Evolutionary conservation across 2,888 invertebrate genomes (phyloP), one percentile per base, ranked within the genome.

Genomic region (Eucera pruinosa): DNA sequence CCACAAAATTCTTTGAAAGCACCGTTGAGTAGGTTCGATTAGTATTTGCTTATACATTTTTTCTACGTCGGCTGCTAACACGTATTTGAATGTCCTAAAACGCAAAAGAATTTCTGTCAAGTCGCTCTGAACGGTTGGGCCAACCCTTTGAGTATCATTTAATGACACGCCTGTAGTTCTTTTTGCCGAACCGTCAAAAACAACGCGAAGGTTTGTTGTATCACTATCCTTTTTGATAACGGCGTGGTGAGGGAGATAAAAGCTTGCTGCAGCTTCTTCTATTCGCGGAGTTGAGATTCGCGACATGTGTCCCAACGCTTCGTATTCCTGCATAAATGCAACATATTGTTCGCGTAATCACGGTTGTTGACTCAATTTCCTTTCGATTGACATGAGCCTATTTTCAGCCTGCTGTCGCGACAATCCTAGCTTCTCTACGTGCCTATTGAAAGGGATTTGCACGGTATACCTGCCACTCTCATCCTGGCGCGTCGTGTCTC

Each of bases 1-100:
- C 57, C 57, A 57, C 18, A 57, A 39, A 15, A 57, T 41, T n/a
- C 41, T 13, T 39, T 27, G 57, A 9, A 39, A 41, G 2, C 39
- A 23, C 18, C 41, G 57, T 13, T 57, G 15, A 7, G 18, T 3
- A 6, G 57, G 41, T 23, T 36, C 0, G 0, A 39, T 23, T 23
- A 57, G n/a, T 6, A 57, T 41, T 9, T 57, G 57, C 0, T 27
- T 39, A 15, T 25, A n/a, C n/a, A n/a, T n/a, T n/a, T n/a, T n/a
- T n/a, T n/a, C n/a, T n/a, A n/a, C n/a, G n/a, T n/a, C n/a, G 27
- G 23, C 57, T 7, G 39, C 13, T 15, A 67, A 5, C 13, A 39
- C 41, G 4, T 39, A 36, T 39, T 7, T 5, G 25, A 25, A 27
- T 7, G n/a, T 39, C n/a, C 57, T 20, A 27, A 57, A 41, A 0